Conservation (phyloP, 2,797 vertebrate genomes). For the Sebastes matsubarae region DNA sequence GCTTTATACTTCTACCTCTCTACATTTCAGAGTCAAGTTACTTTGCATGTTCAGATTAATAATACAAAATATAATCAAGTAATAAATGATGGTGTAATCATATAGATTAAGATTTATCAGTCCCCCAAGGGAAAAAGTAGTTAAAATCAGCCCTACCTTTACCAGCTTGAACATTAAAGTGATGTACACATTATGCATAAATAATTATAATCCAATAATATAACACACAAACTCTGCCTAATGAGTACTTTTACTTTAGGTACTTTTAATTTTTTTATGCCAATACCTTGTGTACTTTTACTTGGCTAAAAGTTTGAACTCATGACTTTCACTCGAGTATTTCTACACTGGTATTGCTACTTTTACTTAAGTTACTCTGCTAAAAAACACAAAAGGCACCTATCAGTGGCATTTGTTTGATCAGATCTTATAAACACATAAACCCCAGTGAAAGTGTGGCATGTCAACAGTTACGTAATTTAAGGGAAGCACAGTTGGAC, state of each 20-base stretch:
- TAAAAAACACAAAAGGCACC: neutral
- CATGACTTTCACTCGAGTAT: accelerated
- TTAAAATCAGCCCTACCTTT: no score
- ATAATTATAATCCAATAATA: neutral
- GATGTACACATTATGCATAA: no score
- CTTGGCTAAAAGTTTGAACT: no score
- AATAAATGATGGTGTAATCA: neutral
- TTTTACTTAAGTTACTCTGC: neutral
- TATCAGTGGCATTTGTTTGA: neutral
- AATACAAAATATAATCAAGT: neutral
- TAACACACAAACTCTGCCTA: neutral
- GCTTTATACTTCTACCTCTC: neutral
- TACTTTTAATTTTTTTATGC: accelerated
- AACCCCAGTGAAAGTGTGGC: neutral
- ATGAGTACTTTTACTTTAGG: neutral
- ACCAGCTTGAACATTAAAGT: no score
- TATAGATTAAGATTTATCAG: neutral
- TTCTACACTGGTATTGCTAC: neutral
- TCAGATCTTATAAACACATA: neutral
- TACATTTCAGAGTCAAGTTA: neutral
- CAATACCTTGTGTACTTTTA: no score
- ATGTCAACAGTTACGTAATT: neutral
- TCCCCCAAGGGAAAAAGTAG: no score
- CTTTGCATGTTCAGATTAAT: neutral
- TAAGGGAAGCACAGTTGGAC: neutral